Percentiles rank a stretch among this genome's conserved stretches.
Conservation (phyloP, 2,113 vertebrate species). For the Mesitornis unicolor region DNA sequence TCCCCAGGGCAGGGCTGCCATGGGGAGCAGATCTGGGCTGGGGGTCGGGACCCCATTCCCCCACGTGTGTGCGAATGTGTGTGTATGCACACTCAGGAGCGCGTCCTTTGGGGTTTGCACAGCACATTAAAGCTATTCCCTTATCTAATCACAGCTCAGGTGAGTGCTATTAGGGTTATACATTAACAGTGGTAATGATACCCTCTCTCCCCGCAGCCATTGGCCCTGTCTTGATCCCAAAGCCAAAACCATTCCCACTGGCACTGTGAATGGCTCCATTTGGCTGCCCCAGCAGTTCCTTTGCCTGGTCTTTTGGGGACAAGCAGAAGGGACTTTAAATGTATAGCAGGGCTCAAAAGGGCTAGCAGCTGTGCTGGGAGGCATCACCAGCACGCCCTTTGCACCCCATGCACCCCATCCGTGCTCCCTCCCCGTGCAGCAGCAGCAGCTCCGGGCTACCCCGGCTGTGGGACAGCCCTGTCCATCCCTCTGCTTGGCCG, state of each 20-base stretch:
- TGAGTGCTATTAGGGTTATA: slow-evolving; percentile 70
- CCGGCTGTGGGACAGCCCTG: background rate
- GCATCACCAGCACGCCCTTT: background rate
- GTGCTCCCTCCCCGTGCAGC: fast-evolving
- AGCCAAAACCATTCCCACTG: slow-evolving; percentile 23
- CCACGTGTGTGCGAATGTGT: fast-evolving
- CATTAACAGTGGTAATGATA: slow-evolving; percentile 62
- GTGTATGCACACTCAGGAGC: background rate
- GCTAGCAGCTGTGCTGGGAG: background rate
- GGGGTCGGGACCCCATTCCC: background rate
- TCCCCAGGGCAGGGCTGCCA: background rate
- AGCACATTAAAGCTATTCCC: slow-evolving; percentile 70
- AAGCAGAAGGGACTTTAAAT: background rate
- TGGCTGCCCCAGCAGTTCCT: background rate
- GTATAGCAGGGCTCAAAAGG: background rate
- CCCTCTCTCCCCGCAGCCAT: slow-evolving; percentile 25
- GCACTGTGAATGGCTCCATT: background rate
- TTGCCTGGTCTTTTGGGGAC: background rate
- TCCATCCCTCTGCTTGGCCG: background rate
- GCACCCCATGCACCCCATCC: background rate
- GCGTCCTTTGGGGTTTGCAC: slow-evolving; percentile 27
- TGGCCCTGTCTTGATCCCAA: slow-evolving; percentile 61
- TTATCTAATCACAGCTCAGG: slow-evolving; percentile 65
- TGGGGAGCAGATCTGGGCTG: background rate
- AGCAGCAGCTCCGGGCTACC: background rate